Base-by-base conservation (phyloP, 2,888 invertebrate genomes). In the Nipponacmea schrenckii region DNA sequence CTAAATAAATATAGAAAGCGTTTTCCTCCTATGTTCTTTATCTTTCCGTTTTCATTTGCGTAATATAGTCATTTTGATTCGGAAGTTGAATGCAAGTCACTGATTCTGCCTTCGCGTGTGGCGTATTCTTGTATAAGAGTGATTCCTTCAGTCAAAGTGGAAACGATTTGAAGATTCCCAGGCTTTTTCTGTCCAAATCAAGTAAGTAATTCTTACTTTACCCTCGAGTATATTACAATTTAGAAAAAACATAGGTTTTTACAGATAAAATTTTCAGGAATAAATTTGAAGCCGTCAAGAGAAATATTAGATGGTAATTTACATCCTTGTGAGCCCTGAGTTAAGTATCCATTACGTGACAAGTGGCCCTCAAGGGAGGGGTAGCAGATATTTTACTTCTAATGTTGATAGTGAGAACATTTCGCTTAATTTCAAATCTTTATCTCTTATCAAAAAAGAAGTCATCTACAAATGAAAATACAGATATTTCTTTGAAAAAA, bases 281-380 rank as follows among this genome's bases (percentile, higher is more conserved):
- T 39, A 39, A 39, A 39, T 39, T 39, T 39, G 39, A 56, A 20
- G 56, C 56, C 56, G 56, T 56, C 20, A 24, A 24, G 20, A 20
- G 56, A 56, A 56, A 56, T 56, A 56, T 56, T 56, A 56, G 20
- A 56, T 24, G 20, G 56, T 56, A 12, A 24, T 14, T 56, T 56
- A 20, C 56, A 24, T 56, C 56, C 56, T 20, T 56, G 39, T 24
- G 56, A 56, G 56, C 24, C 56, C 20, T 24, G 24, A 56, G 56
- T 56, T 24, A 56, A 56, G 56, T 56, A 56, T 56, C 56, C 56
- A 24, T 56, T 56, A 56, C 56, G 56, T 56, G 56, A 56, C 56
- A 56, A 56, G 56, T 56, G 56, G 56, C 56, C 56, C 56, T 56
- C 56, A 56, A 56, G 56, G 56, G 56, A 56, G 56, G 56, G 20